Base-by-base conservation (phyloP, 2,113 vertebrate genomes). In the Narcine bancroftii region DNA sequence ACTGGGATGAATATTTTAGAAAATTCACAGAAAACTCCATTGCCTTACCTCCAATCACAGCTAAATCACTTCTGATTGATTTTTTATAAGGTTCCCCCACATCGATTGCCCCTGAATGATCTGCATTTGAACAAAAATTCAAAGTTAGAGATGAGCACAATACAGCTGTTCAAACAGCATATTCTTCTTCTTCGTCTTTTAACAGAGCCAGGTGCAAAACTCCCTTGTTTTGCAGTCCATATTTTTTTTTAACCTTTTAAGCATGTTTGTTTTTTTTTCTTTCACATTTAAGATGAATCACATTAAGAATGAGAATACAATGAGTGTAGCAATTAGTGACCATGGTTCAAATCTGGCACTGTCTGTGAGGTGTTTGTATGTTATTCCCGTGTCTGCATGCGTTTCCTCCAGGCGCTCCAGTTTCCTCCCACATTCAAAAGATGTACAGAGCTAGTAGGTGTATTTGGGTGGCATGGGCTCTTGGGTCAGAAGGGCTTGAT, bases 21-120 rank as follows among this genome's bases (percentile, higher is more conserved):
- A n/a, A 4, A 42, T 87, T 60, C 17, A 21, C n/a, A 60, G 60
- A n/a, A 36, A 15, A 60, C 21, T 87, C n/a, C 50, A 85, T 6
- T 36, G 92, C 93, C 93, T 97, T 98, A 99, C 98, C 98, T 98
- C 98, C 98, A 93, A 99, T 97, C 91, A 99, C 94, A 93, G 97
- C 98, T 92, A 98, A 98, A 94, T 98, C 97, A 93, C 94, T 97
- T 95, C 93, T 96, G 95, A 97, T 96, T 93, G 96, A 95, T 94
- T 97, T 97, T 92, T 96, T 94, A 94, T 98, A 93, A 42, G 97
- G 97, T 39, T 97, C 95, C 95, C 96, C 96, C 81, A 96, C 95
- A 94, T 96, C 96, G 95, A 95, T 94, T 92, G 97, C 95, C 95
- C 97, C 96, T 92, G 97, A 96, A 93, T 97, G 97, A 95, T 99